Percentiles rank a stretch among this genome's conserved stretches.
phyloP scores from a whole-genome alignment of 92 coral and sea anemone genomes.

The Umimayanthus kanabou region DNA sequence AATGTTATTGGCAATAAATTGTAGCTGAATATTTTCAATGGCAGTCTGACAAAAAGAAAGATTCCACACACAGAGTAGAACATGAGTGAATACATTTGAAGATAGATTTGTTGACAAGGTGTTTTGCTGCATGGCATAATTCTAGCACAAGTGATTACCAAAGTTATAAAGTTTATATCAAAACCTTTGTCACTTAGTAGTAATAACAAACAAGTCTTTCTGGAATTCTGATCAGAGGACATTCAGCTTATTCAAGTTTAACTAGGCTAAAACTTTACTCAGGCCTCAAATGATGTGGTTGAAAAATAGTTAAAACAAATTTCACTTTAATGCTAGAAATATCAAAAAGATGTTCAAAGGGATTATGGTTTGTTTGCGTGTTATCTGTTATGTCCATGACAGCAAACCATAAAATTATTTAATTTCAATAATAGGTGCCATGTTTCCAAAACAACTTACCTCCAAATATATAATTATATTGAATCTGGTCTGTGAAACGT shows the following conservation, averaged over 20 bases:
- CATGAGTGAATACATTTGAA: not conserved
- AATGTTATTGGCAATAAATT: not conserved
- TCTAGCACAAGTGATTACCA: too few species aligned
- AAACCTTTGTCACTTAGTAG: too few species aligned
- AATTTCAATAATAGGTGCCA: not conserved
- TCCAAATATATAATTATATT: not conserved
- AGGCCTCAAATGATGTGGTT: not conserved
- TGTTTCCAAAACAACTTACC: constrained; percentile 22
- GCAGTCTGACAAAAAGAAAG: too few species aligned
- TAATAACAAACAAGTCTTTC: not conserved
- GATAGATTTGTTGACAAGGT: not conserved
- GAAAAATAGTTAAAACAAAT: not conserved
- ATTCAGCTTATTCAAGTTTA: too few species aligned
- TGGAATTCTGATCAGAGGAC: not conserved
- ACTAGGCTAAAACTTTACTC: not conserved
- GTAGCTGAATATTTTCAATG: too few species aligned
- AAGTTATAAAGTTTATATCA: too few species aligned
- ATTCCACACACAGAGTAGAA: not conserved
- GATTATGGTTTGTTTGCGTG: not conserved
- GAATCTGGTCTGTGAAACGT: not conserved
- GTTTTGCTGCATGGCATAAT: not conserved
- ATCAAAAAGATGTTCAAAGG: not conserved
- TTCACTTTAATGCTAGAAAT: not conserved
- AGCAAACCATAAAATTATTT: not conserved
- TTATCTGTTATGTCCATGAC: not conserved